phyloP scores from a whole-genome alignment of 2,113 vertebrate species.

The Lonchura striata region DNA sequence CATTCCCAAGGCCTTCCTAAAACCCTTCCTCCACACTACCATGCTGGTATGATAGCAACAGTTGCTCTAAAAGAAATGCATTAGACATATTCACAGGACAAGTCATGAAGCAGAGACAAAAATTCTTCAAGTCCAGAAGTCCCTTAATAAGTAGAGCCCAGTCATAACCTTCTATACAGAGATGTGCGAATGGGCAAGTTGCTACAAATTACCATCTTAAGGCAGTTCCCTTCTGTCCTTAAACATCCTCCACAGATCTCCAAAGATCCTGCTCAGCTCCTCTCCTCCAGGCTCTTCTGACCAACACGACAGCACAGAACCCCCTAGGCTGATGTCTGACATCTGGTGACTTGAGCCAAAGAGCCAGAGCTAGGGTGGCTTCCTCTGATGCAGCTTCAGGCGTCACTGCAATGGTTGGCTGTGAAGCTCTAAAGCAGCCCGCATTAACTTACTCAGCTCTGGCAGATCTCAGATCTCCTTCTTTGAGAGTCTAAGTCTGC shows the following conservation, averaged over 20 bases:
- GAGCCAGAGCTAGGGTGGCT: neutral
- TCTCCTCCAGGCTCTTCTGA: neutral
- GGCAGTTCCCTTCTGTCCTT: neutral
- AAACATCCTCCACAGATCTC: neutral
- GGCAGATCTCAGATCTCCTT: neutral
- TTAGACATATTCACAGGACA: neutral
- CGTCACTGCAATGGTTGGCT: neutral
- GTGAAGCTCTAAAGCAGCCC: neutral
- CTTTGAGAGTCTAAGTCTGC: neutral
- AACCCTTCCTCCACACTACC: too few species aligned
- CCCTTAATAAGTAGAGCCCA: neutral
- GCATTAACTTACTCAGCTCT: neutral
- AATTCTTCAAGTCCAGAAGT: neutral
- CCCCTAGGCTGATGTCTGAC: neutral
- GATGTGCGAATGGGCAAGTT: neutral
- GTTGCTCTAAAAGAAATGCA: neutral
- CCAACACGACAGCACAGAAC: fast-evolving
- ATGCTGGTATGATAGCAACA: too few species aligned
- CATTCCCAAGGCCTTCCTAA: too few species aligned
- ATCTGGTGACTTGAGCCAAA: neutral
- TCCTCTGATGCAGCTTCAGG: neutral
- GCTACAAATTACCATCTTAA: neutral
- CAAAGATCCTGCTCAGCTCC: neutral
- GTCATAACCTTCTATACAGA: neutral
- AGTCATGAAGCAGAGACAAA: neutral